phyloP scores from a whole-genome alignment of 2,797 vertebrate species.

The Alca torda region DNA sequence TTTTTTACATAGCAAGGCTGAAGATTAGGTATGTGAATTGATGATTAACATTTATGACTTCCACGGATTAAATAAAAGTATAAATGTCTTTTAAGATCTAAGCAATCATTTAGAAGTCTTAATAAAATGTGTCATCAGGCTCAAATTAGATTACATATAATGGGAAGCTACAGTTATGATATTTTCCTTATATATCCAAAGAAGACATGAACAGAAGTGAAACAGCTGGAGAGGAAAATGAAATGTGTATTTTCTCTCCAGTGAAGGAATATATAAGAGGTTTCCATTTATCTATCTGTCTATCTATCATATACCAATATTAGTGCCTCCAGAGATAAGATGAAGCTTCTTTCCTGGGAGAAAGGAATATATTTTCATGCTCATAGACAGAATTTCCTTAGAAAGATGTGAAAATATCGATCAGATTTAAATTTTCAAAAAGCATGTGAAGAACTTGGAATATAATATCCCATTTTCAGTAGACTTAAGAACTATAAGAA shows the following conservation, averaged over 20 bases:
- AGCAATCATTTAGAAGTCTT: slow-evolving; percentile 43
- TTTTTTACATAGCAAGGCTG: neutral
- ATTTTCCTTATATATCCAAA: neutral
- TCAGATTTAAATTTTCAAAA: neutral
- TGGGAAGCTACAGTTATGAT: slow-evolving; percentile 25
- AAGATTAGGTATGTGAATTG: neutral
- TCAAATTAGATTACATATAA: slow-evolving; percentile 44
- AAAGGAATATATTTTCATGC: neutral
- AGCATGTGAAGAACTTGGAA: neutral
- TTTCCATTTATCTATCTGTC: neutral
- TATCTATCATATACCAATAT: neutral
- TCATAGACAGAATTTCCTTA: neutral
- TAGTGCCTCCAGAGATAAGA: neutral
- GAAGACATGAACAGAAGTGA: slow-evolving; percentile 22
- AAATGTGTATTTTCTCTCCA: slow-evolving; percentile 53
- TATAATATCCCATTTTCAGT: neutral
- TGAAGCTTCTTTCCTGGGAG: neutral
- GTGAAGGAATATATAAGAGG: neutral
- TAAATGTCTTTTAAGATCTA: slow-evolving; percentile 51
- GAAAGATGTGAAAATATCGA: neutral
- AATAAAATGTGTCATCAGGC: slow-evolving; percentile 55
- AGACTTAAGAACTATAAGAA: neutral
- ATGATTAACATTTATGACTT: slow-evolving; percentile 46
- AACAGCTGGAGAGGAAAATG: slow-evolving; percentile 58
- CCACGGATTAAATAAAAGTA: slow-evolving; percentile 58